Conservation (phyloP, 2,797 vertebrate species). For the Momotus momota region DNA sequence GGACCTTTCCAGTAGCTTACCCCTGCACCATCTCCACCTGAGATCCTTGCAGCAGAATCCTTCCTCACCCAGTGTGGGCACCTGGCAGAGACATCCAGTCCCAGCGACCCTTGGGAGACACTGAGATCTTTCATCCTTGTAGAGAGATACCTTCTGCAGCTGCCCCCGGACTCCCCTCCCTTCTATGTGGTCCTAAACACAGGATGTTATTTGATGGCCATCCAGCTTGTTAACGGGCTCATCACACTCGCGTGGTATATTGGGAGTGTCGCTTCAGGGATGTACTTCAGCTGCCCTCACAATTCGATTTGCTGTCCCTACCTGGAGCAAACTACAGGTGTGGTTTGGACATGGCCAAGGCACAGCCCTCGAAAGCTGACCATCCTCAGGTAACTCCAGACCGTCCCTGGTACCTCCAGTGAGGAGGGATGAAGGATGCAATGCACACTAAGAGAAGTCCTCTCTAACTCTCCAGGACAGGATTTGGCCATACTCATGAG, state of each 20-base stretch:
- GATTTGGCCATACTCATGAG: not conserved
- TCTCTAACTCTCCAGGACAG: not conserved
- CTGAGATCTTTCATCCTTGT: not conserved
- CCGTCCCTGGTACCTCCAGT: not conserved
- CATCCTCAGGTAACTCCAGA: not conserved
- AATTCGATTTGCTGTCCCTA: not conserved
- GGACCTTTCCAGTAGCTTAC: not conserved
- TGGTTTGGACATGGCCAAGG: not conserved
- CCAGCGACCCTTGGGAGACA: not conserved
- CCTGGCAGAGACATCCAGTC: not conserved
- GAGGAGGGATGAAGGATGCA: not conserved
- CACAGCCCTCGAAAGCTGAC: not conserved
- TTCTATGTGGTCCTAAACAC: not conserved
- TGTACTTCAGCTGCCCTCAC: not conserved
- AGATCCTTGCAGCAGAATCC: not conserved
- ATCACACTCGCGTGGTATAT: not conserved
- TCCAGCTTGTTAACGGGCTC: not conserved
- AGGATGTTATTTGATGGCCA: not conserved
- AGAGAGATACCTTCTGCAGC: not conserved
- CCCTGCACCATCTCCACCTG: accelerated
- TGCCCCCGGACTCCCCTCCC: not conserved
- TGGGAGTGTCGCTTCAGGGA: not conserved
- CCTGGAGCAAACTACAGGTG: accelerated
- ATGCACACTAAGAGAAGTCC: not conserved
- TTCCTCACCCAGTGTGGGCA: not conserved